Evolutionary conservation across 2,113 vertebrate genomes (phyloP).

Genomic region (Poicephalus meyeri): DNA sequence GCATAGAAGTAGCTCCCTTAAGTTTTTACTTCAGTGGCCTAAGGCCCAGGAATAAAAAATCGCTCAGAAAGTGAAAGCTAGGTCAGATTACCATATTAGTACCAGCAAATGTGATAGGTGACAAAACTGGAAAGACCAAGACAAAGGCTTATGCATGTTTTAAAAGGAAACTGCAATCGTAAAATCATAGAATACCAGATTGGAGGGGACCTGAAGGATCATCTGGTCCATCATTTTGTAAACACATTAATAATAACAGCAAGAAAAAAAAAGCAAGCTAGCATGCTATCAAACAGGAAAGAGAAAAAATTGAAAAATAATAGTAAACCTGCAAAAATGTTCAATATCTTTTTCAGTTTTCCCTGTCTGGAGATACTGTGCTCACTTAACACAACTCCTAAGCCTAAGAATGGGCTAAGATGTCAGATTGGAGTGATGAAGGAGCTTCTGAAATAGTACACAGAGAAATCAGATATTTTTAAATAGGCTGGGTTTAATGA

Average conservation of each 20-base stretch:
- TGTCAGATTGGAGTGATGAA: background rate
- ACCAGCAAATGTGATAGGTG: background rate
- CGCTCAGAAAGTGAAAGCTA: background rate
- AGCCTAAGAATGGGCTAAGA: background rate
- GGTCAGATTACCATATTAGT: background rate
- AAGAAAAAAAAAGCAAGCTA: background rate
- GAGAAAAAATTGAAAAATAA: background rate
- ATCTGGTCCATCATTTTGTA: background rate
- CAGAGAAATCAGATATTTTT: background rate
- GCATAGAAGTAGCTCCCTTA: background rate
- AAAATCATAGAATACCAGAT: background rate
- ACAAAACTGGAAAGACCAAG: background rate
- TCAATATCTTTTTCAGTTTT: background rate
- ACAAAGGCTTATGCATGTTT: background rate
- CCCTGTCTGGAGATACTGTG: background rate
- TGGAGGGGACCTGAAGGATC: background rate
- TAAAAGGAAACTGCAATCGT: background rate
- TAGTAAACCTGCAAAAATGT: background rate
- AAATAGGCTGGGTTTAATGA: background rate
- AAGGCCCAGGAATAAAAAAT: background rate
- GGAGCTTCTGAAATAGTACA: background rate
- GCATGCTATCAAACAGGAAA: background rate
- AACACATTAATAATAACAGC: background rate
- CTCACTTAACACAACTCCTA: background rate
- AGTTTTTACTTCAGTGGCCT: background rate